Percentiles rank a stretch among this genome's conserved stretches.
These are phyloP conservation scores for Microplitis manilae DNA, from an alignment of 2,888 invertebrate genomes.

Conservation along the genomic window DNA sequence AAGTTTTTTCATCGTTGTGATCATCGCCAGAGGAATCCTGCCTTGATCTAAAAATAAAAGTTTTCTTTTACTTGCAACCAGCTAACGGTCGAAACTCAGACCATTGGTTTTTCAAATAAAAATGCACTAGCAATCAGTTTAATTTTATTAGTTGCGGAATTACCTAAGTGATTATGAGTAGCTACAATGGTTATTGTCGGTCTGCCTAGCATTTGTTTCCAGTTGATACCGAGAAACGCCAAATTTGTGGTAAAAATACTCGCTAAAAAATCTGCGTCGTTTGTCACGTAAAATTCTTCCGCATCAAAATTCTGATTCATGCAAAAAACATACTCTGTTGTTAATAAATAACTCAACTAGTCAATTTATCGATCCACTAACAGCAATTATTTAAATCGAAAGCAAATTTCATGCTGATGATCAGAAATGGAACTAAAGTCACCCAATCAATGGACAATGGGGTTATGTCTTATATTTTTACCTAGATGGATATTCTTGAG, in stretches of 20 bases:
- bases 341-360: not conserved
- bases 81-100: not conserved
- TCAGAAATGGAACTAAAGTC: not conserved
- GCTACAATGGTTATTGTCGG: conserved; percentile 94
- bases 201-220: conserved; percentile 97
- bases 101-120: not conserved
- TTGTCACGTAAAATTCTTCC: conserved; percentile 96
- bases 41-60: conserved; percentile 82
- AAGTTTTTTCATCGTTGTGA: conserved; percentile 97
- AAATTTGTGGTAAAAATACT: conserved; percentile 95
- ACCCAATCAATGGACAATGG: not conserved
- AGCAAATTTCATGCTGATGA: not conserved
- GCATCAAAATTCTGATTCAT: conserved; percentile 87
- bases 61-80: not conserved
- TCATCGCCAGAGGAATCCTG: conserved; percentile 93
- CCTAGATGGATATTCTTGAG: conserved; percentile 92
- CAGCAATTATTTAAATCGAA: conserved; percentile 19
- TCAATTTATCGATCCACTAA: not conserved
- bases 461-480: conserved; percentile 68
- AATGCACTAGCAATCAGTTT: not conserved
- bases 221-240: conserved; percentile 95
- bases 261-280: conserved; percentile 94
- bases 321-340: conserved; percentile 59
- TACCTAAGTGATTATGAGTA: conserved; percentile 89
- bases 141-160: conserved; percentile 57